phyloP scores from a whole-genome alignment of 2,888 invertebrate species.

The Hedychridium roseum region DNA sequence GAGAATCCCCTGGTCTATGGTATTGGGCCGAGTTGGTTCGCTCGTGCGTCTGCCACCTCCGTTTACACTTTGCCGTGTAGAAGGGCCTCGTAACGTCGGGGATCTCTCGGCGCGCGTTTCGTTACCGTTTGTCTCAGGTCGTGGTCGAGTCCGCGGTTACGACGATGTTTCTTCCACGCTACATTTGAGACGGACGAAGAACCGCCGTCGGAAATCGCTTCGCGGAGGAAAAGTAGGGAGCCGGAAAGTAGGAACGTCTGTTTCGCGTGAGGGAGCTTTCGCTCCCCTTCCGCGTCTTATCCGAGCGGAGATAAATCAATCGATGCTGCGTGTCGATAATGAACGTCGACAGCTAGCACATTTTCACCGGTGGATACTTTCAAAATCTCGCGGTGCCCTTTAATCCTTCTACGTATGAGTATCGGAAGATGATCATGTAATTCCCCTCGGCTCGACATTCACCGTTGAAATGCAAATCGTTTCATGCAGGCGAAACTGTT shows the following conservation, averaged over 20 bases:
- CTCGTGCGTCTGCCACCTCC: slow-evolving; percentile 47
- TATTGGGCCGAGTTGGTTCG: slow-evolving; percentile 25
- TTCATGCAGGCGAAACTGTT: no score
- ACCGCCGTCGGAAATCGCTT: neutral
- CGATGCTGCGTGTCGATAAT: neutral
- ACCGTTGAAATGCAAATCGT: no score
- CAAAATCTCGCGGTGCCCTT: no score
- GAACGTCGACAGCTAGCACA: no score
- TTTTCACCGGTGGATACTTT: no score
- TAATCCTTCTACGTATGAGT: no score
- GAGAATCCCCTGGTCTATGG: slow-evolving; percentile 25
- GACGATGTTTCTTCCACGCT: slow-evolving; percentile 28
- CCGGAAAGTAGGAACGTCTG: no score
- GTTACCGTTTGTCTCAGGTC: slow-evolving; percentile 51
- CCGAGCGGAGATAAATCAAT: neutral
- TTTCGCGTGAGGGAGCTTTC: no score
- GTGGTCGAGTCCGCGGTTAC: slow-evolving; percentile 41
- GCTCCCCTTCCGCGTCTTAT: no score
- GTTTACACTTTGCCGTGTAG: slow-evolving; percentile 50
- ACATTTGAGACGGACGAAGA: slow-evolving; percentile 17
- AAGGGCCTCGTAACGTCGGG: slow-evolving; percentile 27
- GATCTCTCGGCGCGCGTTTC: slow-evolving; percentile 35
- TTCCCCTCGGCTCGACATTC: no score
- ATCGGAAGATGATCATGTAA: no score
- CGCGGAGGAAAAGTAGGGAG: neutral